These are phyloP conservation scores for Falco rusticolus DNA, from an alignment of 2,797 vertebrate species.

Conservation along the genomic window DNA sequence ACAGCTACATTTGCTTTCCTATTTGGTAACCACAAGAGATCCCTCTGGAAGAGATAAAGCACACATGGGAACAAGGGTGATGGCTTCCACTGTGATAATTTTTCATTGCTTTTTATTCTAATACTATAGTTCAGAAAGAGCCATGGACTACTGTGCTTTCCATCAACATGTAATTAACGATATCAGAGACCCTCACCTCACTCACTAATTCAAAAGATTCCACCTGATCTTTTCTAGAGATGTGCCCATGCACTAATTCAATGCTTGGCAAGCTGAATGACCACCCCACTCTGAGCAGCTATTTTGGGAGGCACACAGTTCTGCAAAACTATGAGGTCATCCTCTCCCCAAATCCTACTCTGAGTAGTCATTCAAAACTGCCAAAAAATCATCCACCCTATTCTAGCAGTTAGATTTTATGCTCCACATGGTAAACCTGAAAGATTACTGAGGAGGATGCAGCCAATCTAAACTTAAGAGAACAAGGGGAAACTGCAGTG, in stretches of 20 bases:
- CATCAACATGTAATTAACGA: background rate
- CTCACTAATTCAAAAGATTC: background rate
- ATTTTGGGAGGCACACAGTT: background rate
- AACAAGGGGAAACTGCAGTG: background rate
- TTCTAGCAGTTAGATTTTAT: background rate
- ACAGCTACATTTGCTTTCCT: background rate
- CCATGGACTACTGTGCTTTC: background rate
- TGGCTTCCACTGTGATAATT: background rate
- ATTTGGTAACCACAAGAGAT: background rate
- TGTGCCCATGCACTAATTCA: background rate
- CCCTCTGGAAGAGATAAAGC: background rate
- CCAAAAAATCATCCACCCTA: background rate
- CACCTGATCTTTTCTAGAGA: background rate
- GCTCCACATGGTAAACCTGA: background rate
- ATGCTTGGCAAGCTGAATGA: background rate
- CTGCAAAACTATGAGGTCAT: background rate
- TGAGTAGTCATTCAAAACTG: background rate
- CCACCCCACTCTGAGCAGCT: background rate
- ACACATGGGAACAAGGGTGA: background rate
- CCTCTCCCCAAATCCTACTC: background rate
- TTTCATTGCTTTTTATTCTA: background rate
- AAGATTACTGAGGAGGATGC: background rate
- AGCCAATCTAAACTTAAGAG: background rate
- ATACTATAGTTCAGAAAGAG: background rate
- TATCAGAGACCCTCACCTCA: background rate